Evolutionary conservation across 2,113 vertebrate species (phyloP).

Genomic region (Phalacrocorax carbo): DNA sequence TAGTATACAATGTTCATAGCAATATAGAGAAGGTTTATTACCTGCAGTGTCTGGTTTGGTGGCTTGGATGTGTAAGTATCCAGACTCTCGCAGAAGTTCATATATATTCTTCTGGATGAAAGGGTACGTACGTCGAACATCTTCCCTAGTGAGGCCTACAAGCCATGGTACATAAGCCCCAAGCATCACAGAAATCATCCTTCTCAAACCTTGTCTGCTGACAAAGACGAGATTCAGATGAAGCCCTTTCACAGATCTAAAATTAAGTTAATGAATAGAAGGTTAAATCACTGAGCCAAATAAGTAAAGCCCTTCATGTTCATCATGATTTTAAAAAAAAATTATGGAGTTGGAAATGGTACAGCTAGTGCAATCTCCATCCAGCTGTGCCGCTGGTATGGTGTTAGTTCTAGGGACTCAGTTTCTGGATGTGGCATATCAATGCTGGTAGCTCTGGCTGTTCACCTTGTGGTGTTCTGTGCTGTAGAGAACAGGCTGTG

Average conservation of each 20-base stretch:
- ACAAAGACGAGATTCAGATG: conserved; percentile 77
- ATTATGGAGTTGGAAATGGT: not conserved
- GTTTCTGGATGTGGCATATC: not conserved
- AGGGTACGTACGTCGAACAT: conserved; percentile 77
- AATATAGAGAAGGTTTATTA: conserved; percentile 6
- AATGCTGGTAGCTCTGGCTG: not conserved
- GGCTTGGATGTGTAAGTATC: conserved; percentile 87
- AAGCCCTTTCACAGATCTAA: conserved; percentile 83
- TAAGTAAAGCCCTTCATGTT: not conserved
- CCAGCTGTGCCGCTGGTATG: not conserved
- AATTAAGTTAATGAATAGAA: not conserved
- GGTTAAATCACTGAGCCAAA: not conserved
- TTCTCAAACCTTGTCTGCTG: not conserved
- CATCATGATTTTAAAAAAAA: not conserved
- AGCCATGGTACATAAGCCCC: conserved; percentile 85
- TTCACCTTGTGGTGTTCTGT: not conserved
- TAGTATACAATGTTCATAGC: not conserved
- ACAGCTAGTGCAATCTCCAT: not conserved
- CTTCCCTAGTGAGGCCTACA: conserved; percentile 81
- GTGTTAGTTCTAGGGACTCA: not conserved
- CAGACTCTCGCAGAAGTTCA: conserved; percentile 72
- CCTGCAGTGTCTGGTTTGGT: conserved; percentile 90
- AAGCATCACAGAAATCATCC: conserved; percentile 70
- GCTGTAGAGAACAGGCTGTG: not conserved
- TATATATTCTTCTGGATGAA: conserved; percentile 81